Evolutionary conservation across 2,113 vertebrate genomes (phyloP), one percentile per base, ranked within the genome.

Genomic region (Cromileptes altivelis): DNA sequence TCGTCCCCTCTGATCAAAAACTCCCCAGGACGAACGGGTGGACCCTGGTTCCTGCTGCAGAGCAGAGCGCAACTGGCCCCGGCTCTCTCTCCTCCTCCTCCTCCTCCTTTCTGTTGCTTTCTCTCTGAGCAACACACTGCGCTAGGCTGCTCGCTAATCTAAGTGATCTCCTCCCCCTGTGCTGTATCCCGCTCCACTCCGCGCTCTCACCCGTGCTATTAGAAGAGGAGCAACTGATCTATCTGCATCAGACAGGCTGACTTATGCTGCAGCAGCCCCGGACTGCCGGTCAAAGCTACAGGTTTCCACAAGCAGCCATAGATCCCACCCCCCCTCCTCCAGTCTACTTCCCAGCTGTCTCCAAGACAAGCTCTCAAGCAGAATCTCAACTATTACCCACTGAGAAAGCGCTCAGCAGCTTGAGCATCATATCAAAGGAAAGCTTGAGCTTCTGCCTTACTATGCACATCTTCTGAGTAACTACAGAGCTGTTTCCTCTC

Each of bases 221-320:
- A 85, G 74, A 63, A 75, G 82, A 83, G 64, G 71, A 89, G 85
- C 76, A 50, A 60, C 90, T 78, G 78, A 89, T 96, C 93, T 92
- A 90, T 94, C 95, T 92, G 94, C 96, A 96, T 97, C 94, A 96
- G 96, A 94, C 85, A 91, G 93, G 94, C 95, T 95, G 95, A 88
- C 95, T 95, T 90, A 93, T 91, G 96, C 95, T 95, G 96, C 96
- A 93, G 94, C 84, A 90, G 91, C 83, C 64, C 50, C 18, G 61
- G 78, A 77, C 94, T 93, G 94, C 95, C 91, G 95, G 95, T 86
- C 93, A 94, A 85, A 95, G 95, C 94, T 95, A 96, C 95, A 97
- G 88, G 88, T 92, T 64, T 94, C 94, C 92, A 90, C 93, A 69
- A 92, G 75, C 72, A 85, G 86, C 89, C 30, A 9, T 37, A 23